phyloP scores from a whole-genome alignment of 2,797 vertebrate genomes.

The Lepilemur septentrionalis region DNA sequence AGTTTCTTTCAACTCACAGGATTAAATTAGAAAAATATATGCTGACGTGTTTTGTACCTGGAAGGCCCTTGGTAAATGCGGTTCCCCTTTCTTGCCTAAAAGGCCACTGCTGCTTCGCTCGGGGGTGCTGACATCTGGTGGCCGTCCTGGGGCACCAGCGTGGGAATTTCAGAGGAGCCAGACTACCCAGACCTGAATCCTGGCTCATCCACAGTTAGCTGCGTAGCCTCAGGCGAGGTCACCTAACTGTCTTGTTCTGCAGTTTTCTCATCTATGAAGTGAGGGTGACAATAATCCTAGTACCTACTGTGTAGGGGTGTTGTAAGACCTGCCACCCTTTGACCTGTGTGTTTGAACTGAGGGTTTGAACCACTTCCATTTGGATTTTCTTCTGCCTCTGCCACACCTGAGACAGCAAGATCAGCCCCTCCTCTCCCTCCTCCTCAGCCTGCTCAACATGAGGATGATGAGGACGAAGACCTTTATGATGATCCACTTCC shows the following conservation, averaged over 20 bases:
- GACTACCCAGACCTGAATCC: background rate
- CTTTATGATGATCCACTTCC: background rate
- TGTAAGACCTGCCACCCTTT: background rate
- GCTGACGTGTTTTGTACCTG: background rate
- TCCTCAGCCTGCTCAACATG: background rate
- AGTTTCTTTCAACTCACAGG: background rate
- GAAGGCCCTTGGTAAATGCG: background rate
- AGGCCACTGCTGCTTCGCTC: background rate
- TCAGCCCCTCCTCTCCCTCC: background rate
- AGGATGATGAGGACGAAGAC: background rate
- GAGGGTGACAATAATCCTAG: background rate
- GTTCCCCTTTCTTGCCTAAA: background rate
- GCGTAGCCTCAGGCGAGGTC: background rate
- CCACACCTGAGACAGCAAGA: background rate
- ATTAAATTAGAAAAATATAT: conserved; percentile 5
- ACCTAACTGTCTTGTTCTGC: background rate
- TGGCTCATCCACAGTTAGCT: background rate
- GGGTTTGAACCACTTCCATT: background rate
- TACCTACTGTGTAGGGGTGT: background rate
- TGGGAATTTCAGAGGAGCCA: background rate
- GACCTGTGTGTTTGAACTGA: background rate
- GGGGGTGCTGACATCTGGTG: background rate
- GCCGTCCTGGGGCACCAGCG: accelerated
- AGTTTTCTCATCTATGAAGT: background rate
- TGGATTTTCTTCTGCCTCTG: background rate